These are phyloP conservation scores for Picus viridis DNA, from an alignment of 2,797 vertebrate genomes.

Conservation along the genomic window DNA sequence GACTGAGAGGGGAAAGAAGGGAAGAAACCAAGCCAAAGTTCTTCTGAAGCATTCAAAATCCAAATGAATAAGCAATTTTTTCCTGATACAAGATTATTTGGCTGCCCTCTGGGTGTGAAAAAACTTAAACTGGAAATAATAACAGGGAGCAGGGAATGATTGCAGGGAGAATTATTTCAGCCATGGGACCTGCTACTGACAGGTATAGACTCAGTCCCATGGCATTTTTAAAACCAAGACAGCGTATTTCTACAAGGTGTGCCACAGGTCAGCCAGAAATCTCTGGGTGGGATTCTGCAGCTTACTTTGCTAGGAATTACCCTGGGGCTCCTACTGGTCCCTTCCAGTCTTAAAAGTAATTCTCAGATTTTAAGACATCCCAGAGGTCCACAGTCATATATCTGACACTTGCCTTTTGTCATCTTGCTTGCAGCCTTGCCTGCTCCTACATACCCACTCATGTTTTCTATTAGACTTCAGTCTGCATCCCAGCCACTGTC, in stretches of 20 bases:
- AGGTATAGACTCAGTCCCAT: not conserved
- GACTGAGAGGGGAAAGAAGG: not conserved
- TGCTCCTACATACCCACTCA: fast-evolving
- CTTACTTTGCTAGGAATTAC: not conserved
- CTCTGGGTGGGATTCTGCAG: not conserved
- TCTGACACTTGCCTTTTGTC: not conserved
- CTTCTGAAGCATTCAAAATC: not conserved
- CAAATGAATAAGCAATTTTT: not conserved
- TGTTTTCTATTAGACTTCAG: not conserved
- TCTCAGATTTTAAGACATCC: not conserved
- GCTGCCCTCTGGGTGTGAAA: not conserved
- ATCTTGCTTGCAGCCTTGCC: not conserved
- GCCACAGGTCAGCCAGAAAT: not conserved
- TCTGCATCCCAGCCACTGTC: not conserved
- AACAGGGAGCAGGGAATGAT: not conserved
- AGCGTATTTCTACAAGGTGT: not conserved
- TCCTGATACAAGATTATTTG: not conserved
- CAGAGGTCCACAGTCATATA: fast-evolving
- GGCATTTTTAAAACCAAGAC: not conserved
- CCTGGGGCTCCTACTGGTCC: not conserved
- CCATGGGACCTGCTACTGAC: not conserved
- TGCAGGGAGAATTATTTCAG: not conserved
- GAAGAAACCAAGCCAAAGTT: not conserved
- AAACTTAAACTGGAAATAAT: not conserved
- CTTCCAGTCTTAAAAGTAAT: not conserved